phyloP scores from a whole-genome alignment of 2,797 vertebrate species.

The Vespertilio murinus region DNA sequence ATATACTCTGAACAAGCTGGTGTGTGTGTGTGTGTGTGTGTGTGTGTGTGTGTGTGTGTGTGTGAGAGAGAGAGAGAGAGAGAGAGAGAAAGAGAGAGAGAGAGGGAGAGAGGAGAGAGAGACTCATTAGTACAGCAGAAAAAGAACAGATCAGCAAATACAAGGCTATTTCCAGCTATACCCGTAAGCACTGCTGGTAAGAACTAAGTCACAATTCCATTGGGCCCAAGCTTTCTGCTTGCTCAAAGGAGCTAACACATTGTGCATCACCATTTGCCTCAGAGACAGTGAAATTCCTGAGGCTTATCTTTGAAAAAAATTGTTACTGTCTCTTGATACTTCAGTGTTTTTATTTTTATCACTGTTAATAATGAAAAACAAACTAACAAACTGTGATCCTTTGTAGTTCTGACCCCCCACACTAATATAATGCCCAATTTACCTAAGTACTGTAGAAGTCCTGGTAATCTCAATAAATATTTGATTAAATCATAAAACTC shows the following conservation, averaged over 20 bases:
- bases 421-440: slow-evolving; percentile 33
- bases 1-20: slow-evolving; percentile 29
- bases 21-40: too few relatives aligned
- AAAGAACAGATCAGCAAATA: slow-evolving; percentile 40
- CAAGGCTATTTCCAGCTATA: background rate
- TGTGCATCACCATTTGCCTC: background rate
- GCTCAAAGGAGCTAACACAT: background rate
- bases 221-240: background rate
- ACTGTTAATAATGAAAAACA: slow-evolving; percentile 53
- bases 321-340: background rate
- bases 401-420: slow-evolving; percentile 7
- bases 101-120: slow-evolving; percentile 19
- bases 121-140: background rate
- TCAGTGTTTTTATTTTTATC: slow-evolving; percentile 39
- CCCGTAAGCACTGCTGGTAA: background rate
- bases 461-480: slow-evolving; percentile 36
- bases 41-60: too few relatives aligned
- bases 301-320: background rate
- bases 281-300: slow-evolving; percentile 3
- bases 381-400: slow-evolving; percentile 50
- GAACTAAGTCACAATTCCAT: background rate
- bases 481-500: slow-evolving; percentile 54
- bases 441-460: slow-evolving; percentile 31
- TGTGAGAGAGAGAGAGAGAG: too few relatives aligned
- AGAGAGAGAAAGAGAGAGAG: background rate